Base-by-base conservation (phyloP, 2,113 vertebrate species). In the Chionodraco myersi region DNA sequence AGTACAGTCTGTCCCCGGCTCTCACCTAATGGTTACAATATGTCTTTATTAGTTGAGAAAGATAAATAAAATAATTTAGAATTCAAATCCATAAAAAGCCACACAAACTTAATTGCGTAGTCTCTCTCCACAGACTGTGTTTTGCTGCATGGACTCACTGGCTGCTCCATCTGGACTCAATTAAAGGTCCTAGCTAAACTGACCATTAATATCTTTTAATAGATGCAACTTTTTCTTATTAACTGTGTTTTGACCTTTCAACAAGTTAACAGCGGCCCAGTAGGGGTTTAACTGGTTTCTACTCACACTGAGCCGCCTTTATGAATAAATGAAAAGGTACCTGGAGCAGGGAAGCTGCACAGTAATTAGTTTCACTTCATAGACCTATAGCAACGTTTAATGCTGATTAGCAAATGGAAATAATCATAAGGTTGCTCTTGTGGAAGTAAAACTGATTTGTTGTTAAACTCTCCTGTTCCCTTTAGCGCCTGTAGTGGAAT, bases 261-360 rank as follows among this genome's bases (percentile, higher is more conserved):
- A 69, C 68, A 80, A 68, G 86, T 84, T 80, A 79, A 82, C 75
- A 74, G n/a, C 63, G 26, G 77, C 86, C 16, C 88, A 74, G 76
- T 61, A 52, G 87, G 84, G 73, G 82, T 82, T 85, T 75, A 53
- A 76, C 57, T 72, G 34, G 59, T 30, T 48, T 78, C 60, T 58
- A 7, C 64, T 82, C 83, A 79, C 75, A 82, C 85, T 73, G 88
- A 1, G 85, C 64, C 51, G 16, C 83, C 83, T 89, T 89, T 86
- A 93, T 94, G 83, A 93, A 92, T 92, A 91, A 93, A 88, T 93
- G 67, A 92, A 77, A 83, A 80, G 85, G 49, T 23, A 86, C 79
- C 77, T 80, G 68, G 72, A 81, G 72, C 60, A 16, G 54, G 12
- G 69, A 54, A 69, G 67, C 34, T 60, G 77, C 34, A 48, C 80